Evolutionary conservation across 2,113 vertebrate genomes (phyloP), one percentile per base, ranked within the genome.

Genomic region (Tenebrosternarchus preto): DNA sequence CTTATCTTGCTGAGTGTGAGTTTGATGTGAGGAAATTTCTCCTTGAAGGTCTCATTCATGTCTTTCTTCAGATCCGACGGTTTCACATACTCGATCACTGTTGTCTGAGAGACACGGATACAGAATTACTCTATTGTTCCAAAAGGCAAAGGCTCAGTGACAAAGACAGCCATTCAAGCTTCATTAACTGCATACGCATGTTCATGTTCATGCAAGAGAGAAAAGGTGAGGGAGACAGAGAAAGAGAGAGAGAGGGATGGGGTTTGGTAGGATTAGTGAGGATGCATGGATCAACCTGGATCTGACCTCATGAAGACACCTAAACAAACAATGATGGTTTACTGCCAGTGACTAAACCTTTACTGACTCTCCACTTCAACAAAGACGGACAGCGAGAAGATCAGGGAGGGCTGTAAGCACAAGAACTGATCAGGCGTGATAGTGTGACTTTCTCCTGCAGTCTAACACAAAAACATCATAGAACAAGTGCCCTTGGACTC

Each of bases 21-120:
- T 84, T 94, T 97, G 84, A 99, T 94, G 88, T 99, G 95, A 29
- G 98, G 98, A 87, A 96, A 98, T 91, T 99, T 99, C 85, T 98
- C 98, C 83, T 94, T 95, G 59, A 99, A 99, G 0, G 96, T 98
- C 92, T 99, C 98, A 3, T 99, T 99, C 98, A 99, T 99, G 92
- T 98, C 97, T 85, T 97, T 98, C 89, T 99, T 99, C 92, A 99
- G 93, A 88, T 99, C 98, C 0, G 96, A 95, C 0, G 98, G 97
- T 82, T 98, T 99, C 87, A 99, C 97, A 0, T 99, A 99, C 84
- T 99, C 98, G 31, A 99, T 99, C 25, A 99, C 95, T 0, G 98
- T 99, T 7, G 98, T 99, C 97, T 99, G 90, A 60, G 82, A 72
- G 73, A 66, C 17, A 66, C 15, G 57, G 60, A 31, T 4, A 43